Percentiles rank a stretch among this genome's conserved stretches.
phyloP scores from a whole-genome alignment of 2,797 vertebrate species.

The Tinamus major region DNA sequence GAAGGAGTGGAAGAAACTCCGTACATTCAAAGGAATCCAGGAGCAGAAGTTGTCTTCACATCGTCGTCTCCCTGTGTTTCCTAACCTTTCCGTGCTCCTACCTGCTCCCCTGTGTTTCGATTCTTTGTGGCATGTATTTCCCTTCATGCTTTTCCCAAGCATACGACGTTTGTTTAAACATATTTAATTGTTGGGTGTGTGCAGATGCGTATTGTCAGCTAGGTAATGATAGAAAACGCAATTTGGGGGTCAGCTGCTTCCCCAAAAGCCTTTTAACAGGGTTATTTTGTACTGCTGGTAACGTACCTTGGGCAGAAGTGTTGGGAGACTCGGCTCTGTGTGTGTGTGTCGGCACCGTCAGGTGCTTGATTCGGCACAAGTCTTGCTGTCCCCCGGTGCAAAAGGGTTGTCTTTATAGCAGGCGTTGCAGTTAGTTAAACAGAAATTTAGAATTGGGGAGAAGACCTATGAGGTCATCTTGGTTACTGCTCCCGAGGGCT shows the following conservation, averaged over 20 bases:
- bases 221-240: constrained; percentile 27
- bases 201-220: not conserved
- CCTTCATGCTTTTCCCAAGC: not conserved
- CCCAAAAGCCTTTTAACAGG: constrained; percentile 23
- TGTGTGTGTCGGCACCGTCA: not conserved
- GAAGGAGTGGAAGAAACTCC: not conserved
- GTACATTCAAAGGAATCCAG: not conserved
- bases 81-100: not conserved
- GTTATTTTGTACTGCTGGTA: not conserved
- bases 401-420: constrained; percentile 9
- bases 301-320: accelerated
- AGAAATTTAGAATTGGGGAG: constrained; percentile 28
- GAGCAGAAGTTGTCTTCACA: not conserved
- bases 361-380: constrained; percentile 1
- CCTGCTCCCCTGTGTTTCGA: not conserved
- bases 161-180: constrained; percentile 25
- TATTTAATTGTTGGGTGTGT: not conserved
- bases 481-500: constrained; percentile 41
- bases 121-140: not conserved
- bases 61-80: not conserved
- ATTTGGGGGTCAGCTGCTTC: constrained; percentile 16
- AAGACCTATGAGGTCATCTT: constrained; percentile 56
- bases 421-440: constrained; percentile 53
- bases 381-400: not conserved
- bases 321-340: accelerated